phyloP scores from a whole-genome alignment of 2,797 vertebrate species.

The Enteromius thamalakanensis region DNA sequence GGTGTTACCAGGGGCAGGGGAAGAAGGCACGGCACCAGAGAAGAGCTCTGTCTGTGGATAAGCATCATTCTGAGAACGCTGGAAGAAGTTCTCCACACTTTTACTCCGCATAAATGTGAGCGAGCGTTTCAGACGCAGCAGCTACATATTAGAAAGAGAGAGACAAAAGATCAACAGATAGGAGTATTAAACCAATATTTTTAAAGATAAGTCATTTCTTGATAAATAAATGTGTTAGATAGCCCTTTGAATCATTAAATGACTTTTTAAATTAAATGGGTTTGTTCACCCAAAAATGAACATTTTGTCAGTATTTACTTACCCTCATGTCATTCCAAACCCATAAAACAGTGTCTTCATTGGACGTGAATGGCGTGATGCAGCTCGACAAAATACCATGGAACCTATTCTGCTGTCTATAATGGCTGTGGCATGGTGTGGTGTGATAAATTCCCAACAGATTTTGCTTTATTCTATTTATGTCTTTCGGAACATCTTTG shows the following conservation, averaged over 20 bases:
- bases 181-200: neutral
- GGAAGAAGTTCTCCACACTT: constrained; percentile 92
- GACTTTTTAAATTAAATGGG: too few relatives aligned
- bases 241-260: neutral
- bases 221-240: neutral
- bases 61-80: constrained; percentile 85
- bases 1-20: constrained; percentile 71
- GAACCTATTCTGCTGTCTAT: too few relatives aligned
- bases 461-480: too few relatives aligned
- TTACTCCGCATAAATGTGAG: constrained; percentile 93
- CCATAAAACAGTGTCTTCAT: too few relatives aligned
- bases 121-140: constrained; percentile 87
- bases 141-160: constrained; percentile 68
- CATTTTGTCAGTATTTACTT: too few relatives aligned
- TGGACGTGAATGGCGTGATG: too few relatives aligned
- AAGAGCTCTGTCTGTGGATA: constrained; percentile 72
- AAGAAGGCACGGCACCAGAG: constrained; percentile 72
- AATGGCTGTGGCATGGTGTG: too few relatives aligned
- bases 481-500: too few relatives aligned
- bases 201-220: neutral
- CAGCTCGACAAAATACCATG: too few relatives aligned
- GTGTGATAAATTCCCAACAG: too few relatives aligned
- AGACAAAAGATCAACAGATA: constrained; percentile 25
- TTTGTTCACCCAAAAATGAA: too few relatives aligned
- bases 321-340: too few relatives aligned